Evolutionary conservation across 1,140 invertebrate species (phyloP).

Genomic region (Panulirus ornatus): DNA sequence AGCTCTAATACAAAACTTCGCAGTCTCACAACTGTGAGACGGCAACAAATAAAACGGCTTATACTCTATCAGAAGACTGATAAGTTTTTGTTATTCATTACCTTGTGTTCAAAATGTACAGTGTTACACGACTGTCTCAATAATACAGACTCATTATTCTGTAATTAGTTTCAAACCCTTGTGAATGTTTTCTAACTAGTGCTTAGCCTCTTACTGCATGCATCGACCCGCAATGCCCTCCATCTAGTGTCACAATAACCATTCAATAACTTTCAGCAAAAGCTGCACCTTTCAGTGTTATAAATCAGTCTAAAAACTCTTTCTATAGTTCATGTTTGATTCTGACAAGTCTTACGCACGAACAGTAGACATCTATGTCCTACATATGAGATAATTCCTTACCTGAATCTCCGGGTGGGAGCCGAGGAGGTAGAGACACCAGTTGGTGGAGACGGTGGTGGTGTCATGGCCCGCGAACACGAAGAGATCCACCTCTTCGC

Average conservation of each 20-base stretch:
- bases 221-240: neutral
- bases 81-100: too few species aligned
- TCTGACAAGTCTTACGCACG: neutral
- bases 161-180: too few species aligned
- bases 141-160: too few species aligned
- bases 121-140: too few species aligned
- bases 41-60: too few species aligned
- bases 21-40: too few species aligned
- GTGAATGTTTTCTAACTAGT: too few species aligned
- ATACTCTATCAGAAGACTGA: too few species aligned
- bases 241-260: neutral
- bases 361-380: neutral
- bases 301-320: too few species aligned
- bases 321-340: neutral
- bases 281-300: neutral
- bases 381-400: too few species aligned
- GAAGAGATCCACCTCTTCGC: conserved; percentile 95
- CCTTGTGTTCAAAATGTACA: too few species aligned
- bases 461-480: conserved; percentile 98
- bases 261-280: neutral
- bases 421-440: conserved; percentile 90
- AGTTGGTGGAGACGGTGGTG: conserved; percentile 90
- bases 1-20: too few species aligned
- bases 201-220: neutral
- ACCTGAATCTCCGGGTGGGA: conserved; percentile 87